Evolutionary conservation across 2,888 invertebrate genomes (phyloP).

Genomic region (Oasisia sp.): DNA sequence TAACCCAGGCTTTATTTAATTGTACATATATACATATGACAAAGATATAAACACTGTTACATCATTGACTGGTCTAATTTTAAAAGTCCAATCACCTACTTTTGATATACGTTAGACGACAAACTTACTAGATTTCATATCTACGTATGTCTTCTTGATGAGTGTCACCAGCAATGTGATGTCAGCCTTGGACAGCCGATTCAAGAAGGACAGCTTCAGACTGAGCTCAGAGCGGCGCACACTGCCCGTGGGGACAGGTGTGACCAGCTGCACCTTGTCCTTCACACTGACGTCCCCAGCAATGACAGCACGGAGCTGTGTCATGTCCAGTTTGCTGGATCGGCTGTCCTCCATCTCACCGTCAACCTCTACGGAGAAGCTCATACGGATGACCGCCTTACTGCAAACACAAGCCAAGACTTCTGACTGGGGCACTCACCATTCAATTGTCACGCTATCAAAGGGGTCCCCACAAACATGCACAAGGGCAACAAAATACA

Average conservation of each 20-base stretch:
- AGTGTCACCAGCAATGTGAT: background rate
- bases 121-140: background rate
- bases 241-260: background rate
- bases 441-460: background rate
- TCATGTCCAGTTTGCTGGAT: background rate
- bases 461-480: background rate
- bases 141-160: background rate
- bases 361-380: background rate
- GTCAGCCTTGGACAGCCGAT: constrained; percentile 3
- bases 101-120: background rate
- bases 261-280: background rate
- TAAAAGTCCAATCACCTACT: too few species aligned
- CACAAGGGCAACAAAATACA: too few species aligned
- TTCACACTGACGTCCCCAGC: background rate
- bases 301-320: background rate
- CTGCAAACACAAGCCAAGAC: background rate
- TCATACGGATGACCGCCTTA: background rate
- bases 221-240: background rate
- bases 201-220: background rate
- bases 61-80: too few species aligned
- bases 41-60: too few species aligned
- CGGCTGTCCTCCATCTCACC: background rate
- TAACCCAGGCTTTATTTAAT: too few species aligned
- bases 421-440: background rate
- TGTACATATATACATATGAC: too few species aligned